Evolutionary conservation across 2,888 invertebrate genomes (phyloP).

Genomic region (Cataglyphis albicans): DNA sequence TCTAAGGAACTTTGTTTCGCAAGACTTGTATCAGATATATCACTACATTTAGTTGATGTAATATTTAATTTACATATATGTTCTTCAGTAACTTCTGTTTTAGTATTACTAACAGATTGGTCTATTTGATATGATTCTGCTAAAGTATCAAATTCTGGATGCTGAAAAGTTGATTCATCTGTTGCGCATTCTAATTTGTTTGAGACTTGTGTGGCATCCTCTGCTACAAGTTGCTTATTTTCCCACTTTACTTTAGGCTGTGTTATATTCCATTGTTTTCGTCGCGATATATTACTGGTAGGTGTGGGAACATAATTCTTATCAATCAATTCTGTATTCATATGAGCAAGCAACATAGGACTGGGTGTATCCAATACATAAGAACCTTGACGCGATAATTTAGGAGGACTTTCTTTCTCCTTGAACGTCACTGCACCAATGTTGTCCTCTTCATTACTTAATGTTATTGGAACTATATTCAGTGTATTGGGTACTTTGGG

Average conservation of each 20-base stretch:
- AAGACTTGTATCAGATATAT: constrained; percentile 35
- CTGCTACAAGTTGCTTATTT: constrained; percentile 59
- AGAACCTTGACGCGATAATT: constrained; percentile 91
- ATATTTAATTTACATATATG: constrained; percentile 56
- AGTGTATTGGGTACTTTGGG: constrained; percentile 84
- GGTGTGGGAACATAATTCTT: constrained; percentile 76
- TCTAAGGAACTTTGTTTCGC: constrained; percentile 18
- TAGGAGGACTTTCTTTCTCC: constrained; percentile 78
- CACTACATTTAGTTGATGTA: constrained; percentile 39
- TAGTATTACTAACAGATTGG: constrained; percentile 81
- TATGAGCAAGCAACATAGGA: constrained; percentile 90
- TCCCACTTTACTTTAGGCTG: constrained; percentile 81
- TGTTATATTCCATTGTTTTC: constrained; percentile 80
- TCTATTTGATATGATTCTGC: constrained; percentile 68
- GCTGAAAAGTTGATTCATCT: constrained; percentile 62
- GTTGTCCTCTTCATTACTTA: constrained; percentile 63
- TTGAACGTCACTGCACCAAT: background rate
- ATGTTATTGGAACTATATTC: constrained; percentile 81
- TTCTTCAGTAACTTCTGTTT: constrained; percentile 77
- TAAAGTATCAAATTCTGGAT: constrained; percentile 63
- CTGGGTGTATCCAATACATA: constrained; percentile 93
- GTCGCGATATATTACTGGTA: constrained; percentile 65
- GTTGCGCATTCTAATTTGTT: constrained; percentile 34
- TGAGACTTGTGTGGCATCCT: background rate
- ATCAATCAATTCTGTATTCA: constrained; percentile 85